Percentiles rank a stretch among this genome's conserved stretches.
These are phyloP conservation scores for Penaeus japonicus DNA, from an alignment of 1,140 invertebrate species.

Conservation along the genomic window DNA sequence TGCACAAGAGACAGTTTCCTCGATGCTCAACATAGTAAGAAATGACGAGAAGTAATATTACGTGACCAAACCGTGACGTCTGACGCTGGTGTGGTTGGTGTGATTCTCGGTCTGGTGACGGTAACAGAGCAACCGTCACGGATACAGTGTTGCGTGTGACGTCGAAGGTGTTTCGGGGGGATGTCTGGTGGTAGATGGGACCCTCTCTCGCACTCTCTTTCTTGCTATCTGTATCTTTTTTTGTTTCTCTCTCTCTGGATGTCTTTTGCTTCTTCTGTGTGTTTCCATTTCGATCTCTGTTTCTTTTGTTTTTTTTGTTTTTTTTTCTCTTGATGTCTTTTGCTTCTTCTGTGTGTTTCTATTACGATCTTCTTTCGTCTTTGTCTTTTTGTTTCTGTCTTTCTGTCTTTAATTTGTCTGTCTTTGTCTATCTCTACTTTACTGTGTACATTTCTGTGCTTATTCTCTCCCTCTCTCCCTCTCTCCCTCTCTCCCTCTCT, in stretches of 20 bases:
- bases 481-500: not conserved
- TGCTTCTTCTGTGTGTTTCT: not conserved
- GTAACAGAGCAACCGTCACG: not conserved
- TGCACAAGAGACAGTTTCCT: no score
- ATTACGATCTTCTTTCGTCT: no score
- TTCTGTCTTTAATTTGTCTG: not conserved
- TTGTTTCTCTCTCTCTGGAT: not conserved
- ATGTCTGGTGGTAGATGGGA: not conserved
- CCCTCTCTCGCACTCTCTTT: no score
- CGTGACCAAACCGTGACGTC: no score
- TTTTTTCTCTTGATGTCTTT: not conserved
- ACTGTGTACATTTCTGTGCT: not conserved
- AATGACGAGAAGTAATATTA: not conserved
- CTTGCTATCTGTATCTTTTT: not conserved
- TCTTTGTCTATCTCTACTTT: not conserved
- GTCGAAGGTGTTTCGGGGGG: not conserved
- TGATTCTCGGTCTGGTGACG: not conserved
- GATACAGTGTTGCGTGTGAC: not conserved
- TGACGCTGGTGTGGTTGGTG: not conserved
- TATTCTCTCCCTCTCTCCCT: not conserved
- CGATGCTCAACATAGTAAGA: not conserved
- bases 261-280: not conserved
- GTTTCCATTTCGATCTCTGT: not conserved
- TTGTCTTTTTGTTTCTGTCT: not conserved
- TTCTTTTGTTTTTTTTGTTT: no score